phyloP scores from a whole-genome alignment of 2,113 vertebrate species.

The Halcyon senegalensis region DNA sequence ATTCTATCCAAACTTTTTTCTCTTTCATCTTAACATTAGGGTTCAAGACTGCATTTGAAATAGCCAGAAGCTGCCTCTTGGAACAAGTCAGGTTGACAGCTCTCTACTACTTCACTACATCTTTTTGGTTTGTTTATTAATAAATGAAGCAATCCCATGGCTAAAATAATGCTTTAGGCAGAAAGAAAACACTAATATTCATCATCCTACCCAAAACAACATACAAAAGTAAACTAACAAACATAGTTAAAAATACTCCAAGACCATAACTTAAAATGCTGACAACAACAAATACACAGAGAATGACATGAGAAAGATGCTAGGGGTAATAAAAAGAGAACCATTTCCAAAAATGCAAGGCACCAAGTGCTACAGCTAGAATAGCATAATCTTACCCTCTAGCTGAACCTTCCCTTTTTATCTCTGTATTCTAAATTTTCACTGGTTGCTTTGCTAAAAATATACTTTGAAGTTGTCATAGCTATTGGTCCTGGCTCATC shows the following conservation, averaged over 20 bases:
- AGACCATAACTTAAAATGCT: constrained; percentile 5
- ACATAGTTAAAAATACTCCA: constrained; percentile 12
- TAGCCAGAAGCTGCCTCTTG: not conserved
- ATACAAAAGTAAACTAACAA: constrained; percentile 47
- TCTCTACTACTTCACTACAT: not conserved
- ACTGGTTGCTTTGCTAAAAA: constrained; percentile 54
- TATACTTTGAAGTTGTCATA: constrained; percentile 44
- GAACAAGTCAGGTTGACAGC: not conserved
- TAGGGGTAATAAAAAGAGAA: not conserved
- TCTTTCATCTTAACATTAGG: not conserved
- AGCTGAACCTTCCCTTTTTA: constrained; percentile 50
- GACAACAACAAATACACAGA: not conserved
- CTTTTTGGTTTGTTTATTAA: constrained; percentile 49
- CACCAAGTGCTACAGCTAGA: not conserved
- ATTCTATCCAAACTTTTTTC: not conserved
- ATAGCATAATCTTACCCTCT: constrained; percentile 46
- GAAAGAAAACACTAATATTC: constrained; percentile 39
- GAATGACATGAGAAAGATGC: not conserved
- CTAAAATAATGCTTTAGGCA: constrained; percentile 38
- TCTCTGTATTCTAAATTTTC: constrained; percentile 56
- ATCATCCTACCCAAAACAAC: constrained; percentile 58
- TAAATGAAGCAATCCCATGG: constrained; percentile 24
- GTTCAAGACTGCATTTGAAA: not conserved
- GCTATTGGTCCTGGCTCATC: constrained; percentile 23
- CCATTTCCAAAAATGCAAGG: not conserved